A percentile compares a stretch with the other conserved stretches of the same genome.
Evolutionary conservation across 1,140 invertebrate species (phyloP).

Genomic region (Saccostrea echinata): DNA sequence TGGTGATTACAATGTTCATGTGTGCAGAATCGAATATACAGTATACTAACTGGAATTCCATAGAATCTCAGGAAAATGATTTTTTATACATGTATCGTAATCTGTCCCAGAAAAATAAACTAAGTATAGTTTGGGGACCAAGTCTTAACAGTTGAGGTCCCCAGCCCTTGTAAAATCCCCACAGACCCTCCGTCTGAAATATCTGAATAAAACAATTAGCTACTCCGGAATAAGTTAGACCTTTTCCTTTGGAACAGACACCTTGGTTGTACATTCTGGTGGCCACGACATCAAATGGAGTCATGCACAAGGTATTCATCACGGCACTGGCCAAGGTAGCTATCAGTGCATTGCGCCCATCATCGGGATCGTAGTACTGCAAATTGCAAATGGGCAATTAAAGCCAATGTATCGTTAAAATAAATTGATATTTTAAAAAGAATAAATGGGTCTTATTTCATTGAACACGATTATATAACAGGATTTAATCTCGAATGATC

Average conservation of each 20-base stretch:
- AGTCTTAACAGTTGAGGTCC: slow-evolving; percentile 20
- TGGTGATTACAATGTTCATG: slow-evolving; percentile 17
- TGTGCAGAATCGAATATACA: neutral
- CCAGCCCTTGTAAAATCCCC: slow-evolving; percentile 38
- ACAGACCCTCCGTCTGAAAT: slow-evolving; percentile 1
- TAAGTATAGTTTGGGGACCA: slow-evolving; percentile 35
- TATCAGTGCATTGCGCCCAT: slow-evolving; percentile 14
- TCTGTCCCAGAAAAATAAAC: slow-evolving; percentile 35
- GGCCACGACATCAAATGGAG: slow-evolving; percentile 22
- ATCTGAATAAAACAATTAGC: slow-evolving; percentile 19
- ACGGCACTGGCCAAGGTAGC: slow-evolving; percentile 25
- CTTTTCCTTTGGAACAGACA: slow-evolving; percentile 22
- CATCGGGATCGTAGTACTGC: slow-evolving; percentile 18
- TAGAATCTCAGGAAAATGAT: neutral
- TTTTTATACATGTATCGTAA: slow-evolving; percentile 16
- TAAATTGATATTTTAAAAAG: too few species aligned
- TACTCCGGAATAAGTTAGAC: neutral
- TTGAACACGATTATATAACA: neutral
- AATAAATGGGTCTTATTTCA: neutral
- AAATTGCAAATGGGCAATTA: neutral
- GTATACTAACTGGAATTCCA: neutral
- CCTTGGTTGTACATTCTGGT: slow-evolving; percentile 37
- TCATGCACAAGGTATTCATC: slow-evolving; percentile 12
- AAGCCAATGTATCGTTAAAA: too few species aligned
- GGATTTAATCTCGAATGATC: too few species aligned